These are phyloP conservation scores for Tetheella fluctuosa DNA, from an alignment of 2,888 invertebrate genomes.

Conservation along the genomic window DNA sequence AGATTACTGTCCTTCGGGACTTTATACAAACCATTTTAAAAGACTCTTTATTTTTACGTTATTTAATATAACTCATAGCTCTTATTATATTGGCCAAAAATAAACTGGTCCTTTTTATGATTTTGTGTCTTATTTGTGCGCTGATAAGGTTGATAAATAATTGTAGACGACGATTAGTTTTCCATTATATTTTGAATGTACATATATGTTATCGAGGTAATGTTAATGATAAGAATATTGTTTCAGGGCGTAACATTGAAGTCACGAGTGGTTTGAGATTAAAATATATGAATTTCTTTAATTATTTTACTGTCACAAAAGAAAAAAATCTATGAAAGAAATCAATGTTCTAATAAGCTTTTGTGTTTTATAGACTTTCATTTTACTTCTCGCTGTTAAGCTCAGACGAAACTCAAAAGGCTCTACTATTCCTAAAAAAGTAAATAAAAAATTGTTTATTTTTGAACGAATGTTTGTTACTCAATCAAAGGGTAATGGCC, in stretches of 20 bases:
- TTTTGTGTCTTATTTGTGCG: neutral
- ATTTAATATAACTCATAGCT: constrained; percentile 12
- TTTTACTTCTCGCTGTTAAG: too few species aligned
- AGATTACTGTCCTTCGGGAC: constrained; percentile 61
- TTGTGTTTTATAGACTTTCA: too few species aligned
- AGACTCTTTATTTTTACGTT: constrained; percentile 16
- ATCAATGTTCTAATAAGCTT: too few species aligned
- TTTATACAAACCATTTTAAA: constrained; percentile 34
- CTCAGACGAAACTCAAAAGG: too few species aligned
- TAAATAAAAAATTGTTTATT: too few species aligned
- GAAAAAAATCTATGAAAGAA: too few species aligned
- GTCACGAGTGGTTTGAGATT: constrained; percentile 19
- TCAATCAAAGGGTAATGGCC: too few species aligned
- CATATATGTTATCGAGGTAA: constrained; percentile 34
- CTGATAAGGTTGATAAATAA: neutral
- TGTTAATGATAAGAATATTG: constrained; percentile 37
- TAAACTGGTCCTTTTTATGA: neutral
- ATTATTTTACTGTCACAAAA: neutral
- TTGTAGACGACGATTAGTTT: neutral
- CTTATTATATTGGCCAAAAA: constrained; percentile 17
- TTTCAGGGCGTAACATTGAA: constrained; percentile 27
- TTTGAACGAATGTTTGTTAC: too few species aligned
- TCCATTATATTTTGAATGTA: neutral
- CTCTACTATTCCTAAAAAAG: too few species aligned
- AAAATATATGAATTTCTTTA: neutral